Conservation (phyloP, 2,888 invertebrate genomes). For the Dermolepida albohirtum region DNA sequence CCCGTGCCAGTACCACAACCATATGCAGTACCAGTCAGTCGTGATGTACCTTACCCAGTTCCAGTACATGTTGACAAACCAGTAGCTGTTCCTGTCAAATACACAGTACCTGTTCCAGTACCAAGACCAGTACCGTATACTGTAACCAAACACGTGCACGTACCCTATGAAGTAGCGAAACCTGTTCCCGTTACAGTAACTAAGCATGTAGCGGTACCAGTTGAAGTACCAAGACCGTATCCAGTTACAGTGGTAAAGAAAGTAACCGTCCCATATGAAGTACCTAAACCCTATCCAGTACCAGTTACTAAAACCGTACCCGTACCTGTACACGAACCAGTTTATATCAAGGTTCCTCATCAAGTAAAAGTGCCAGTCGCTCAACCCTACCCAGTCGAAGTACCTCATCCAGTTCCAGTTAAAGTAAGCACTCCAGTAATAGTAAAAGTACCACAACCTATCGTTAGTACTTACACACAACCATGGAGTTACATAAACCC, state of each 20-base stretch:
- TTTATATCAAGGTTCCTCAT: slow-evolving; percentile 47
- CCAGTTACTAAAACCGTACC: slow-evolving; percentile 49
- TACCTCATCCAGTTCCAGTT: slow-evolving; percentile 55
- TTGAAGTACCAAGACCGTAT: slow-evolving; percentile 55
- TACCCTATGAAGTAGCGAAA: slow-evolving; percentile 43
- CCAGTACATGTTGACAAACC: slow-evolving; percentile 47
- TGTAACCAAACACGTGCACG: slow-evolving; percentile 45
- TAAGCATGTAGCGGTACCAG: slow-evolving; percentile 53
- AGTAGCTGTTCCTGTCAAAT: slow-evolving; percentile 45
- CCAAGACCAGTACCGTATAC: slow-evolving; percentile 46
- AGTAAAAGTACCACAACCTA: slow-evolving; percentile 53
- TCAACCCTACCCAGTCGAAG: slow-evolving; percentile 56
- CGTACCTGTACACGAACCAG: slow-evolving; percentile 44
- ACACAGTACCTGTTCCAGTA: slow-evolving; percentile 48
- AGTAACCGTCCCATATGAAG: slow-evolving; percentile 46
- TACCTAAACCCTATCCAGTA: slow-evolving; percentile 55
- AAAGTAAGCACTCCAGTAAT: slow-evolving; percentile 49
- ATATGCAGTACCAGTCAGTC: slow-evolving; percentile 54
- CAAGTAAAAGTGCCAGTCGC: slow-evolving; percentile 51
- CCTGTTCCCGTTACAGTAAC: slow-evolving; percentile 47
- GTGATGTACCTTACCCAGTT: slow-evolving; percentile 42
- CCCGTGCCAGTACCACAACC: slow-evolving; percentile 57
- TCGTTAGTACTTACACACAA: slow-evolving; percentile 7
- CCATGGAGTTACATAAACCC: slow-evolving; percentile 5
- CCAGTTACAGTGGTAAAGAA: slow-evolving; percentile 49